Evolutionary conservation across 2,113 vertebrate species (phyloP), one percentile per base, ranked within the genome.

Genomic region (Prinia subflava): DNA sequence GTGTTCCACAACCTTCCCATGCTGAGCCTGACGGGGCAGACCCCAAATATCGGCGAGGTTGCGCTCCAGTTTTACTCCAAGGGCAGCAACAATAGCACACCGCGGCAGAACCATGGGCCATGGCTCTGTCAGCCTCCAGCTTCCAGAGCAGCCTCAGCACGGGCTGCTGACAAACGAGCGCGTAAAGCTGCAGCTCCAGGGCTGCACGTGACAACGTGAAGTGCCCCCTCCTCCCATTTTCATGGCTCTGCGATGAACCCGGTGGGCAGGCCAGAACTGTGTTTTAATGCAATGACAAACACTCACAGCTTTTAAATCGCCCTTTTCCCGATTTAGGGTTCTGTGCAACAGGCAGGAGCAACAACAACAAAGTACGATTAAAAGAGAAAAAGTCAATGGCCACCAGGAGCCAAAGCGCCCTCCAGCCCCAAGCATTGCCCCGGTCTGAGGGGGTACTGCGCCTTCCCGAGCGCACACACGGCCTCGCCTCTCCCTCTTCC

Each of bases 201-300:
- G 6, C 80, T 33, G 19, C 11, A 4, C 2, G 5, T 1, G 15
- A 20, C 16, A 15, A 7, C 0, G 8, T 0, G 3, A 18, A 55
- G 4, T 5, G 35, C 52, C 50, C 25, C 14, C 0, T 2, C 7
- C 1, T 46, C 9, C 33, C 13, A 1, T 10, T 68, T 63, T 41
- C 24, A 35, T 0, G 42, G n/a, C 22, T 53, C 24, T 15, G 3
- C 0, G 42, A 39, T 4, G 33, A 63, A 59, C 12, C 3, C 1
- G 4, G 21, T 0, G 4, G 15, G 4, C 12, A 30, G 35, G 15
- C 12, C 67, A 44, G 41, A 47, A 3, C 19, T 2, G 24, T 2
- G 1, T 16, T 81, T 80, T 30, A 86, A 42, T 0, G 20, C 12
- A 7, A 8, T 0, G 15, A 14, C 7, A 1, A 57, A 23, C 9